These are phyloP conservation scores for Aporophyla lueneburgensis DNA, from an alignment of 2,888 invertebrate genomes.

Conservation along the genomic window DNA sequence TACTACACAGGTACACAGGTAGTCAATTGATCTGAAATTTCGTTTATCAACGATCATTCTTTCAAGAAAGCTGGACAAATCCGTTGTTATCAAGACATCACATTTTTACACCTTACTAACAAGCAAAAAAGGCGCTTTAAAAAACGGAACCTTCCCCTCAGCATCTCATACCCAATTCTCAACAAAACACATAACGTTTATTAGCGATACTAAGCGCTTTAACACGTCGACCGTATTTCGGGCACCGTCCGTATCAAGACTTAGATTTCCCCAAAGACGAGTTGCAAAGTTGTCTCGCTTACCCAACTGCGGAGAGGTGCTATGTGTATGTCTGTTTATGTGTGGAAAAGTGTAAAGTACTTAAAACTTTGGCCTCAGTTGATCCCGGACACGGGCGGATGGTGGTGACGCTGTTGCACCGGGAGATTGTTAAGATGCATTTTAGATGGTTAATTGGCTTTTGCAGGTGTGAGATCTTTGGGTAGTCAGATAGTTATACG, in stretches of 20 bases:
- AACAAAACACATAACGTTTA: constrained; percentile 49
- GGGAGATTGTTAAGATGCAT: constrained; percentile 20
- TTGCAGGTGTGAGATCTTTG: background rate
- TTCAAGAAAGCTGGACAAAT: too few species aligned
- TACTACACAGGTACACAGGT: too few species aligned
- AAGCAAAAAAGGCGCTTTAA: constrained; percentile 9
- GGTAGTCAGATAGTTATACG: background rate
- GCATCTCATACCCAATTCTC: constrained; percentile 27
- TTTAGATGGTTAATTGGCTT: constrained; percentile 27
- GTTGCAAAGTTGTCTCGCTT: constrained; percentile 55
- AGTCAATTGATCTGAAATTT: background rate
- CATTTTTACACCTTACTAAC: too few species aligned
- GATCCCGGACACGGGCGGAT: constrained; percentile 42
- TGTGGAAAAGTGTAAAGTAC: constrained; percentile 62
- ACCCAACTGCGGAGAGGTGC: constrained; percentile 26
- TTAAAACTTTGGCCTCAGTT: constrained; percentile 57
- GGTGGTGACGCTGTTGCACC: constrained; percentile 19
- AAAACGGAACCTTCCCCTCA: background rate
- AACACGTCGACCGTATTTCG: constrained; percentile 53
- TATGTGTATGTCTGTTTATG: constrained; percentile 40
- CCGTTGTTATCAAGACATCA: too few species aligned
- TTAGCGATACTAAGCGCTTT: constrained; percentile 49
- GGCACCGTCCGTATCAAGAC: constrained; percentile 49
- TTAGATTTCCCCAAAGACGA: constrained; percentile 66
- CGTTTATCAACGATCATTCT: too few species aligned